Percentiles rank a stretch among this genome's conserved stretches.
phyloP scores from a whole-genome alignment of 2,113 vertebrate species.

The Mastomys natalensis region DNA sequence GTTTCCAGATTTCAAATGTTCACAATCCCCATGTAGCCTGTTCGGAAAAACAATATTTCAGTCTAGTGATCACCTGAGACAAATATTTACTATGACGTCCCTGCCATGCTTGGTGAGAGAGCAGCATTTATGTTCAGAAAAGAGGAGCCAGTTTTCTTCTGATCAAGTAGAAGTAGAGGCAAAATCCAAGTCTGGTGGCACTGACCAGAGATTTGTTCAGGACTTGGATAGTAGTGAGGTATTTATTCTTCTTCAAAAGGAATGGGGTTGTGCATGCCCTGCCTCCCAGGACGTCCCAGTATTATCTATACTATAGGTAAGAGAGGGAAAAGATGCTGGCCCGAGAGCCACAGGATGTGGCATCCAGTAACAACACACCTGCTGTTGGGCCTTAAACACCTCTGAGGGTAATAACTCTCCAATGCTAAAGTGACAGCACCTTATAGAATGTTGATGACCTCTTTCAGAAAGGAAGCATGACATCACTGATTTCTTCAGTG shows the following conservation, averaged over 20 bases:
- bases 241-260: background rate
- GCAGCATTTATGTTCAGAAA: slow-evolving; percentile 52
- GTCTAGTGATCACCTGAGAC: slow-evolving; percentile 76
- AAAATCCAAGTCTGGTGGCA: slow-evolving; percentile 70
- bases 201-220: slow-evolving; percentile 46
- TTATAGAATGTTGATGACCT: background rate
- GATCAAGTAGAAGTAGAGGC: slow-evolving; percentile 52
- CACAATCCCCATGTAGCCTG: slow-evolving; percentile 73
- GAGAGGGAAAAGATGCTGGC: background rate
- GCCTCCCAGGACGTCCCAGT: too few species aligned
- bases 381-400: background rate
- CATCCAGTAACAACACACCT: background rate
- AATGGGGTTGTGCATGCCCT: too few species aligned
- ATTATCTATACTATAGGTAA: background rate
- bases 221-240: fast-evolving
- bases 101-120: slow-evolving; percentile 47
- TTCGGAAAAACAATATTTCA: slow-evolving; percentile 77
- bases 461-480: background rate
- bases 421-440: background rate
- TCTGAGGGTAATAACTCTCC: background rate
- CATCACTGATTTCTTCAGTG: background rate
- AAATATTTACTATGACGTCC: slow-evolving; percentile 79
- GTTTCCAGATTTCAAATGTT: slow-evolving; percentile 82
- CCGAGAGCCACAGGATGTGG: background rate
- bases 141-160: slow-evolving; percentile 72